Evolutionary conservation across 2,797 vertebrate genomes (phyloP).

Genomic region (Aldrovandia affinis): DNA sequence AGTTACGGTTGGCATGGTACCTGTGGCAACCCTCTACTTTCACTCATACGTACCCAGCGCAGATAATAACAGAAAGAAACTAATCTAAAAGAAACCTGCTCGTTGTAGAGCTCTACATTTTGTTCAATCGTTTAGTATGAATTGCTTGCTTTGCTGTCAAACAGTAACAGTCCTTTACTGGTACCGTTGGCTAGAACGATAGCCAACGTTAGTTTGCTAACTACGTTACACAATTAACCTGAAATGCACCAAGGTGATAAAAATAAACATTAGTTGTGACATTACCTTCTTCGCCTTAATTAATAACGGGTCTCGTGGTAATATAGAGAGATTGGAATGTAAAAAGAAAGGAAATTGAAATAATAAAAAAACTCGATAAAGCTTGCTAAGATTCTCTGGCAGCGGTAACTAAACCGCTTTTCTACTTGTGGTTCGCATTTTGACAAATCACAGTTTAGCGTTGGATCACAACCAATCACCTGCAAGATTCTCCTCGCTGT

Average conservation of each 20-base stretch:
- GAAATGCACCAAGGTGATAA: not conserved
- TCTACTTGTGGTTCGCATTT: not conserved
- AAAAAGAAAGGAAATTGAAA: too few species aligned
- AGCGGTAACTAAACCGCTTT: constrained; percentile 30
- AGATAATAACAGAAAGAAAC: not conserved
- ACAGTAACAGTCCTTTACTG: too few species aligned
- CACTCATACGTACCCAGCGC: not conserved
- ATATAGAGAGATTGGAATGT: not conserved
- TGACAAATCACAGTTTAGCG: constrained; percentile 30
- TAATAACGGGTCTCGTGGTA: not conserved
- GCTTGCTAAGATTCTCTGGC: not conserved
- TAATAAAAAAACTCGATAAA: not conserved
- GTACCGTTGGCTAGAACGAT: too few species aligned
- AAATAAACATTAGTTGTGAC: not conserved
- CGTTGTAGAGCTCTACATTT: not conserved
- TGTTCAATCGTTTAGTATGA: not conserved
- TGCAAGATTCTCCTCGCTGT: not conserved
- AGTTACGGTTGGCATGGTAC: constrained; percentile 37
- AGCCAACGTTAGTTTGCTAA: too few species aligned
- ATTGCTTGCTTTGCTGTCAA: not conserved
- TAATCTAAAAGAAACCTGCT: not conserved
- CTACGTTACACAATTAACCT: not conserved
- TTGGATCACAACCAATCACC: constrained; percentile 29
- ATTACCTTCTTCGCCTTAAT: not conserved
- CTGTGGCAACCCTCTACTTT: not conserved